These are phyloP conservation scores for Aegithalos caudatus DNA, from an alignment of 2,113 vertebrate genomes.

Conservation along the genomic window DNA sequence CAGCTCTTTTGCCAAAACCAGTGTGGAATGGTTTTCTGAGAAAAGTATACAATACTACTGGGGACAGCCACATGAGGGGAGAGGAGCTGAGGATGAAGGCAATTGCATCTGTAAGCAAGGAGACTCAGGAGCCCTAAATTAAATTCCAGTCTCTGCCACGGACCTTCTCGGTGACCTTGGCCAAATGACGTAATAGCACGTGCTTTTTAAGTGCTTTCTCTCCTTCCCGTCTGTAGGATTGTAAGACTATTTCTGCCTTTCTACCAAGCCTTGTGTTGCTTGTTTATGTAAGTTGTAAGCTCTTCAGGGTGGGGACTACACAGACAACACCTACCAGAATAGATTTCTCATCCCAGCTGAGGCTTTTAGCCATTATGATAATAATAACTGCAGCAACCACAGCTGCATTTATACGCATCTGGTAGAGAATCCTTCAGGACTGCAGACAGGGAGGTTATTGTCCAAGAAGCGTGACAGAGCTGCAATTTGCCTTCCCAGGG, in stretches of 20 bases:
- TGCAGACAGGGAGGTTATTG: slow-evolving; percentile 6
- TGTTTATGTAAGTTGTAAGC: slow-evolving; percentile 12
- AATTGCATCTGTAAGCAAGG: neutral
- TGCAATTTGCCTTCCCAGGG: neutral
- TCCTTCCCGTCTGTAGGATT: neutral
- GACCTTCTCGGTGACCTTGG: neutral
- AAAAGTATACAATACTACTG: neutral
- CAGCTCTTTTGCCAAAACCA: neutral
- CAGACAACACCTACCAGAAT: slow-evolving; percentile 17
- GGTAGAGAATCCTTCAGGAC: neutral
- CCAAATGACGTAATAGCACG: neutral
- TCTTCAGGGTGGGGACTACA: slow-evolving; percentile 16
- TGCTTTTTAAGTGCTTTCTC: slow-evolving; percentile 22
- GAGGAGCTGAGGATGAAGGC: neutral
- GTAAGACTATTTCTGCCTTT: neutral
- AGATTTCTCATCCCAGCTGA: slow-evolving; percentile 26
- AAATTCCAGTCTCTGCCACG: neutral
- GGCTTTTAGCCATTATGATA: neutral
- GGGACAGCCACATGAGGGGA: neutral
- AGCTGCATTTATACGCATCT: slow-evolving; percentile 42
- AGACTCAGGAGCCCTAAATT: neutral
- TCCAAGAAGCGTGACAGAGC: neutral
- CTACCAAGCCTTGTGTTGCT: neutral
- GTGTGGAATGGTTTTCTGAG: neutral
- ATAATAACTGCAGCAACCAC: slow-evolving; percentile 28